phyloP scores from a whole-genome alignment of 2,113 vertebrate genomes.

The Oreotrochilus melanogaster region DNA sequence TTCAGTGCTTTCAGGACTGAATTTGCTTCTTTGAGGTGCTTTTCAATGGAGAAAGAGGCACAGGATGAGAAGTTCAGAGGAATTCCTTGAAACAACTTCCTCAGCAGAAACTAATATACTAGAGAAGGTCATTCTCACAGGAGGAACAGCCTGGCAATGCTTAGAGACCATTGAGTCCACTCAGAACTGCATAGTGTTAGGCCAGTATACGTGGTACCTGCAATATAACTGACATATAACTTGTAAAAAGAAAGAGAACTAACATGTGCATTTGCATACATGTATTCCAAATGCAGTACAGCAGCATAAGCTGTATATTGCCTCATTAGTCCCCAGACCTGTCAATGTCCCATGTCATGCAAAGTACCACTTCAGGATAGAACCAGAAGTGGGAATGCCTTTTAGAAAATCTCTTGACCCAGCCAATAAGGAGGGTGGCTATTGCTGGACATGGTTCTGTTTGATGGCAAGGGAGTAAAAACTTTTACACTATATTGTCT shows the following conservation, averaged over 20 bases:
- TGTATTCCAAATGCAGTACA: neutral
- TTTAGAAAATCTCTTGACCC: neutral
- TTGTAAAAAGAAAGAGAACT: neutral
- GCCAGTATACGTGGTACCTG: neutral
- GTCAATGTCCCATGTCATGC: rapidly evolving
- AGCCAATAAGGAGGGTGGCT: neutral
- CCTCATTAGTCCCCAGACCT: neutral
- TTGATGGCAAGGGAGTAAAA: neutral
- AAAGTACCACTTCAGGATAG: neutral
- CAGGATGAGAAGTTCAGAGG: neutral
- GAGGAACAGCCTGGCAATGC: neutral
- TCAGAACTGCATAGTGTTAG: neutral
- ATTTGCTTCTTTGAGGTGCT: neutral
- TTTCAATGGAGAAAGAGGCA: neutral
- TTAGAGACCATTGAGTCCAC: neutral
- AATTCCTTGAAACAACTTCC: neutral
- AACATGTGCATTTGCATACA: neutral
- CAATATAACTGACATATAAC: neutral
- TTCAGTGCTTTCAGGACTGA: neutral
- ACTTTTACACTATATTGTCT: neutral
- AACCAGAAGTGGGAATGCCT: neutral
- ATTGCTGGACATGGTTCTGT: neutral
- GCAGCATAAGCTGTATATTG: neutral
- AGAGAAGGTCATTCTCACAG: neutral
- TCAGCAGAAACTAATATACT: neutral